These are phyloP conservation scores for Myotis yumanensis DNA, from an alignment of 2,113 vertebrate species.

Conservation along the genomic window DNA sequence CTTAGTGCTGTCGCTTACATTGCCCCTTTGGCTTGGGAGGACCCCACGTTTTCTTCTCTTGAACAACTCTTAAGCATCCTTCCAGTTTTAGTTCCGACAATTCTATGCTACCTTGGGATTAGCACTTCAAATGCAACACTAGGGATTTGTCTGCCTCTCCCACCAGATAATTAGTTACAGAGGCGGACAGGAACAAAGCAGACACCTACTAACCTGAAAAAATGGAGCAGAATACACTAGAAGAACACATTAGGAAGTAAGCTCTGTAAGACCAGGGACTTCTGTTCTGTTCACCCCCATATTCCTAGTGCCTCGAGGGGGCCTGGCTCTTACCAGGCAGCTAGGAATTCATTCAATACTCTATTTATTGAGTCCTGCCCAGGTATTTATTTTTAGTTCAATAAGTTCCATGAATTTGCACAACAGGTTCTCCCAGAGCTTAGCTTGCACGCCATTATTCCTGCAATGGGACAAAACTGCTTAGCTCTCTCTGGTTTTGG, in stretches of 20 bases:
- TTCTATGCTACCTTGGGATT: background rate
- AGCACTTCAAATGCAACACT: background rate
- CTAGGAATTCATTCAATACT: background rate
- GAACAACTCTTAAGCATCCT: background rate
- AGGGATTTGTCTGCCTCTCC: background rate
- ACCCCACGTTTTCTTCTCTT: background rate
- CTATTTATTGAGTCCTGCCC: background rate
- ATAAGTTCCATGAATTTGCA: background rate
- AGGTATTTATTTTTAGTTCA: conserved; percentile 40
- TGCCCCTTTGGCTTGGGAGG: background rate
- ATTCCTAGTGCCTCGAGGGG: background rate
- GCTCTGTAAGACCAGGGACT: background rate
- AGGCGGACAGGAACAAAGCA: background rate
- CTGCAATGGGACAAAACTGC: background rate
- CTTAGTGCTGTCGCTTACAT: background rate
- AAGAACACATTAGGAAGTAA: background rate
- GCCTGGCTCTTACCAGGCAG: background rate
- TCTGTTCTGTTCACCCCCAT: background rate
- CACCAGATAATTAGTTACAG: background rate
- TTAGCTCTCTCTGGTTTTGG: background rate
- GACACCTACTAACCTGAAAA: background rate
- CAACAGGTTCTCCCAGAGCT: background rate
- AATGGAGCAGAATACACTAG: background rate
- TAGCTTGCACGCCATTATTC: background rate
- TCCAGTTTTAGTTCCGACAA: background rate